Evolutionary conservation across 2,797 vertebrate genomes (phyloP).

Genomic region (Ambastaia sidthimunki): DNA sequence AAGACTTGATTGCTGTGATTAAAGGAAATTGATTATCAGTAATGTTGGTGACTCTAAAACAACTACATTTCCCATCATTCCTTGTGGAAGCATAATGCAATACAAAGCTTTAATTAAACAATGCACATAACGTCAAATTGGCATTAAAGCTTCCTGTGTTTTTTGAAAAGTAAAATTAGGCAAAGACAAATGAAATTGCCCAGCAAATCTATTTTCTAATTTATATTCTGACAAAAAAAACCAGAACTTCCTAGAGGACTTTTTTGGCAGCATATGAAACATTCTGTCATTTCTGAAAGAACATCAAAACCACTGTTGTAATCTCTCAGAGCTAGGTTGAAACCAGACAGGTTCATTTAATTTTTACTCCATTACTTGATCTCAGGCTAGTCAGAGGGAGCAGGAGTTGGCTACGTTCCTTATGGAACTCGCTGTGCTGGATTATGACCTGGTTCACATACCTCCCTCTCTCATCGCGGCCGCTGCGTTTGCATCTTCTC

Average conservation of each 20-base stretch:
- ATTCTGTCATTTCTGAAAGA: background rate
- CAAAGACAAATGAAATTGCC: no score
- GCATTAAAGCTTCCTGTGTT: background rate
- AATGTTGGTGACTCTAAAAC: no score
- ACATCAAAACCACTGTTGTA: background rate
- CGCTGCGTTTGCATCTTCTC: background rate
- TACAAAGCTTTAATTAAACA: no score
- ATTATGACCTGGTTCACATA: slow-evolving; percentile 28
- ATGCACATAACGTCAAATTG: background rate
- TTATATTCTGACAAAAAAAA: background rate
- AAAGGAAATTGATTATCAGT: no score
- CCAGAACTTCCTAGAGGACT: background rate
- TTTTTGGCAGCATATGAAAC: background rate
- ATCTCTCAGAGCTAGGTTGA: background rate
- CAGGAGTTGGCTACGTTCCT: background rate
- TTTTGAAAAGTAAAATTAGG: no score
- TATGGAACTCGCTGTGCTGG: slow-evolving; percentile 1
- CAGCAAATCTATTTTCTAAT: no score
- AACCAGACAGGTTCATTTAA: background rate
- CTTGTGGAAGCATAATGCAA: no score
- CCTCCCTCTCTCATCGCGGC: slow-evolving; percentile 11
- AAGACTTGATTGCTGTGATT: no score
- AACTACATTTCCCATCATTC: no score
- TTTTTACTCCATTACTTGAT: background rate
- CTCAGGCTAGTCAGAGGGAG: background rate